A percentile compares a stretch with the other conserved stretches of the same genome.
Evolutionary conservation across 2,113 vertebrate genomes (phyloP).

Genomic region (Lampris megalopsis): DNA sequence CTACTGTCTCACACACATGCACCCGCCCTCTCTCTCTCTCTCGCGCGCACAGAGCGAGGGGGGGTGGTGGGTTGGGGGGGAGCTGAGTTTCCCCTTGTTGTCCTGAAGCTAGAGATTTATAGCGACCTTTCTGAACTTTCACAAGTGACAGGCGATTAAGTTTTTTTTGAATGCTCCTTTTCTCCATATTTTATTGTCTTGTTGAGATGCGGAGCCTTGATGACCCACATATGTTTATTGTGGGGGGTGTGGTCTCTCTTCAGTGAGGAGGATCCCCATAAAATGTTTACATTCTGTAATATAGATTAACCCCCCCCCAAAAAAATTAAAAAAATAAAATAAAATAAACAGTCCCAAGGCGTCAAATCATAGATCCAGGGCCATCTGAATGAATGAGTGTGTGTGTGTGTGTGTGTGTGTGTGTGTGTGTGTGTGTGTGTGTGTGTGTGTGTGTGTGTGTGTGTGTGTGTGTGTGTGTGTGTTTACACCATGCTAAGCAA

Average conservation of each 20-base stretch:
- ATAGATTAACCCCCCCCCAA: too few relatives aligned
- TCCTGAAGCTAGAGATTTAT: conserved; percentile 75
- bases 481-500: conserved; percentile 48
- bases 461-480: too few relatives aligned
- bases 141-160: conserved; percentile 71
- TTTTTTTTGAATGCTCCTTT: conserved; percentile 51
- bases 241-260: conserved; percentile 53
- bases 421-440: too few relatives aligned
- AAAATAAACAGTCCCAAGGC: too few relatives aligned
- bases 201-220: conserved; percentile 70
- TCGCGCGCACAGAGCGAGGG: too few relatives aligned
- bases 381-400: too few relatives aligned
- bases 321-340: too few relatives aligned
- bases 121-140: conserved; percentile 79
- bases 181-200: conserved; percentile 76
- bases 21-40: conserved; percentile 22
- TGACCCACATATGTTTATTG: conserved; percentile 59
- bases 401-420: too few relatives aligned
- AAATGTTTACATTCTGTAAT: conserved; percentile 71
- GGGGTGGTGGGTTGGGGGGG: too few relatives aligned
- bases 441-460: too few relatives aligned
- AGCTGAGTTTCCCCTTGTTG: conserved; percentile 41
- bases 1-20: conserved; percentile 38
- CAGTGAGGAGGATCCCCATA: conserved; percentile 57
- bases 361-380: too few relatives aligned